Conservation (phyloP, 2,888 invertebrate species). For the Callinectes sapidus region DNA sequence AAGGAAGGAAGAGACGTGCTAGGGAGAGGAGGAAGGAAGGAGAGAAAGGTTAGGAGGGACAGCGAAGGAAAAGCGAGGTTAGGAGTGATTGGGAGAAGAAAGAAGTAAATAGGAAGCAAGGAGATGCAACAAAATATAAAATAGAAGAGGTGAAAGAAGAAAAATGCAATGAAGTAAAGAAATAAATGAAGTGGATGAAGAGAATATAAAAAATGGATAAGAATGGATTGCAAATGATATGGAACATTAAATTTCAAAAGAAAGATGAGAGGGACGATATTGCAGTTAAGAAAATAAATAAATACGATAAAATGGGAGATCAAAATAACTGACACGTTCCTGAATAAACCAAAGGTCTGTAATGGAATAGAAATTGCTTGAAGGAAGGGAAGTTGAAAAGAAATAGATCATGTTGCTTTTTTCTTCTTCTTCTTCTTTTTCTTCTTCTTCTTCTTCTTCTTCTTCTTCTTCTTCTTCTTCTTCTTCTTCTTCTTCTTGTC, state of each 20-base stretch:
- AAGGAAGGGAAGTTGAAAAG: not conserved
- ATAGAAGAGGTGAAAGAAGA: not conserved
- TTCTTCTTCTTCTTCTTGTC: too few species aligned
- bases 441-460: not conserved
- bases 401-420: not conserved
- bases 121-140: not conserved
- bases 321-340: not conserved
- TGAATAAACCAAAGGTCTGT: not conserved
- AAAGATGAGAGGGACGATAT: not conserved
- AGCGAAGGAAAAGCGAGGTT: not conserved
- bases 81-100: not conserved
- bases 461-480: too few species aligned
- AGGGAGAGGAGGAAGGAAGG: constrained; percentile 1
- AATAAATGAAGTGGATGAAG: not conserved
- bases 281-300: not conserved
- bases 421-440: not conserved
- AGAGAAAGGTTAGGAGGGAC: not conserved
- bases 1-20: not conserved
- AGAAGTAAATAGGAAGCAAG: not conserved
- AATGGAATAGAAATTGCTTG: not conserved
- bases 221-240: not conserved
- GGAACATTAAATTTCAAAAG: not conserved
- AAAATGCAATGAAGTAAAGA: not conserved
- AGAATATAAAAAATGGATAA: not conserved
- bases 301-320: not conserved